Evolutionary conservation across 2,888 invertebrate species (phyloP), one percentile per base, ranked within the genome.

Genomic region (Ariolimax columbianus): DNA sequence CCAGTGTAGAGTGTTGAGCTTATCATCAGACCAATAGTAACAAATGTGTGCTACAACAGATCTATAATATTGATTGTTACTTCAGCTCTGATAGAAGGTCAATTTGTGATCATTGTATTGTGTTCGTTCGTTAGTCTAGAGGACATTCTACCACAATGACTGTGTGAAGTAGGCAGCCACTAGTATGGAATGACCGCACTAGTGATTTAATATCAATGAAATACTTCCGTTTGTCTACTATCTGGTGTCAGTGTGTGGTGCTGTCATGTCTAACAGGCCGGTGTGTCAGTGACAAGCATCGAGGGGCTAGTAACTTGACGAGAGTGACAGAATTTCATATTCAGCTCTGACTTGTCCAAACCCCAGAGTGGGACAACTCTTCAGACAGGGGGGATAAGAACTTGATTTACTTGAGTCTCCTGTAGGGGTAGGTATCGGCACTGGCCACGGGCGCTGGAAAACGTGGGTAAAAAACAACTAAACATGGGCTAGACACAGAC

Each of bases 381-480:
- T n/a, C 73, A n/a, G 43, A 75, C 43, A 47, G 73, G 73, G 73
- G 73, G 47, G 55, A 14, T 23, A 17, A 79, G 43, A 79, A 66
- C 77, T 77, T 36, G 30, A 47, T 68, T 70, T 81, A 81, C 47
- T 70, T 70, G 81, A 51, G 51, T 40, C 47, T 70, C 70, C 36
- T n/a, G 81, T 55, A 23, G 7, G 55, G 55, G 55, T 81, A 81
- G 33, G 81, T 81, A 4, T 70, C 81, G 47, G 33, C 51, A 33
- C 51, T 38, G 33, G 36, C 36, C 1, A 47, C 81, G 47, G 81
- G 81, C 81, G 66, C 81, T 81, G 81, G 30, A 51, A 63, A 81
- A 81, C 70, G 81, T 70, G 70, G 36, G 55, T 55, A 47, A 36
- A 55, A 55, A 55, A 55, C 55, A 30, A 77, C 55, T 77, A 55